Evolutionary conservation across 2,113 vertebrate species (phyloP), one percentile per base, ranked within the genome.

Genomic region (Prunella fulvescens): DNA sequence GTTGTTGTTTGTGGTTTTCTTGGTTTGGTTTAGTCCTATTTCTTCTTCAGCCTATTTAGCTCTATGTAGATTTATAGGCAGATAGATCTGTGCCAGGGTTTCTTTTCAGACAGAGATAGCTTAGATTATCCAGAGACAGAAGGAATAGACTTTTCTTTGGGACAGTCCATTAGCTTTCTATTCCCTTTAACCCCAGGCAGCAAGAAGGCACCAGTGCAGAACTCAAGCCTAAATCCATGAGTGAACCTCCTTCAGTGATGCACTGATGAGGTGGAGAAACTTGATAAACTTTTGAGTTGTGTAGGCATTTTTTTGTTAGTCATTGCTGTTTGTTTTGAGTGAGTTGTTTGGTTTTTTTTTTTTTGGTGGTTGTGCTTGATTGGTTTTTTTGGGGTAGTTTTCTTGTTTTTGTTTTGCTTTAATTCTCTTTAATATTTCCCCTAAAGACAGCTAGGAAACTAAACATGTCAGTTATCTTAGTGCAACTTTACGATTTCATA

Each of bases 401-500:
- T 31, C 11, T 48, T 35, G 11, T 10, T 60, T 73, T 39, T 72
- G 53, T 64, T 90, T 80, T 60, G 12, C 60, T 88, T 86, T 80
- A 37, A 71, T 60, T 81, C 39, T 66, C 33, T 84, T 92, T 91
- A 94, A 56, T 92, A 93, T 89, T 95, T 96, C 66, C 95, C 77
- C 47, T 66, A 79, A 87, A 76, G 77, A 94, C 69, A 92, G 19
- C 62, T 77, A 87, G 48, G 58, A 91, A 92, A 54, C 66, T 54
- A 94, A 95, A 87, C 79, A 87, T 77, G 81, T 53, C 50, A 88
- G 84, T 92, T 92, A 91, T 80, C 66, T 64, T 70, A 79, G 74
- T 54, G 62, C 42, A 92, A 20, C 78, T 28, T 89, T 87, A 91
- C 5, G 23, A 69, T 93, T 96, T 95, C 79, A 54, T 81, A 74